These are phyloP conservation scores for Mugil cephalus DNA, from an alignment of 2,113 vertebrate genomes.

Conservation along the genomic window DNA sequence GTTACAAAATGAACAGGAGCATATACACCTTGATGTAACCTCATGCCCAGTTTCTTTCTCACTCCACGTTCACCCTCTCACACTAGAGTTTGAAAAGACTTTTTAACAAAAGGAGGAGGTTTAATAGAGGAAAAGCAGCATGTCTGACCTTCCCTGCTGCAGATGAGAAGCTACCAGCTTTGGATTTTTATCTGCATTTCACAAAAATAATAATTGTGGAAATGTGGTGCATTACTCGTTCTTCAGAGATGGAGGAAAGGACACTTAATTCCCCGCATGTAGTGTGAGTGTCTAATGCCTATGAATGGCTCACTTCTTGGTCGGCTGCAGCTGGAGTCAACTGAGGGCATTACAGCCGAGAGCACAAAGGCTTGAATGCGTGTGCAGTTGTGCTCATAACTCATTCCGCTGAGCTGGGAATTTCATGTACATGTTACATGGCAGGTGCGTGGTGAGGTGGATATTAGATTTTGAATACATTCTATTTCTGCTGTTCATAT, in stretches of 20 bases:
- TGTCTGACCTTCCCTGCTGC: slow-evolving; percentile 26
- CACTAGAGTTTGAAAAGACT: neutral
- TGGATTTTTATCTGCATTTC: neutral
- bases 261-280: neutral
- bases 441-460: neutral
- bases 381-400: slow-evolving; percentile 1
- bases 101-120: slow-evolving; percentile 1
- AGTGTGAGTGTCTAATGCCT: neutral
- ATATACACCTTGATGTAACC: slow-evolving; percentile 3
- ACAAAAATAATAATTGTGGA: neutral
- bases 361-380: slow-evolving; percentile 10
- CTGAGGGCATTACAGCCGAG: slow-evolving; percentile 41
- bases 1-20: neutral
- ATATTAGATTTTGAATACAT: neutral
- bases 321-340: slow-evolving; percentile 38
- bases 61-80: neutral
- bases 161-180: neutral
- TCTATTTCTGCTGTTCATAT: neutral
- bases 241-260: neutral
- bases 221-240: neutral
- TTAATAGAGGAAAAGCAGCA: slow-evolving; percentile 18
- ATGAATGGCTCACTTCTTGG: slow-evolving; percentile 42
- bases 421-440: slow-evolving; percentile 2
- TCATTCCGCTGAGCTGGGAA: slow-evolving; percentile 23
- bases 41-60: neutral